A percentile compares a stretch with the other conserved stretches of the same genome.
Conservation (phyloP, 2,888 invertebrate species). For the Aquatica leii region DNA sequence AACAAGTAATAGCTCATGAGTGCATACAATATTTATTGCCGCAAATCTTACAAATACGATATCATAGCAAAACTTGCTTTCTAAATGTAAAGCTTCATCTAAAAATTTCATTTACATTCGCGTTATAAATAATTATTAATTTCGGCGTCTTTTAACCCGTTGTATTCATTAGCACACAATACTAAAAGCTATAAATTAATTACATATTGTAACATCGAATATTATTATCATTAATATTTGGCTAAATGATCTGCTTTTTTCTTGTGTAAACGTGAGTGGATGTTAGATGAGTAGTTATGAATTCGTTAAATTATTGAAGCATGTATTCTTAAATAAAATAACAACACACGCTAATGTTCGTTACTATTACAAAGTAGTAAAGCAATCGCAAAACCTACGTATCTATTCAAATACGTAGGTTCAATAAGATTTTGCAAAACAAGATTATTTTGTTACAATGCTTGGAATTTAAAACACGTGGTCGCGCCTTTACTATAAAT, state of each 20-base stretch:
- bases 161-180: conserved; percentile 46
- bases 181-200: conserved; percentile 45
- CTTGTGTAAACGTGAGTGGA: conserved; percentile 27
- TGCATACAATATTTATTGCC: conserved; percentile 14
- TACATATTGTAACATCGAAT: conserved; percentile 43
- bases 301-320: too few species aligned
- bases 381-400: conserved; percentile 33
- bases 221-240: conserved; percentile 48
- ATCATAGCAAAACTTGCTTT: too few species aligned
- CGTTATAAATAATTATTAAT: conserved; percentile 39
- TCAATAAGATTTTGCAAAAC: conserved; percentile 33
- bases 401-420: conserved; percentile 25
- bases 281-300: conserved; percentile 17
- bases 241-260: conserved; percentile 39
- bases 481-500: conserved; percentile 39
- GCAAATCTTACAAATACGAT: conserved; percentile 4
- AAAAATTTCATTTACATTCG: conserved; percentile 28
- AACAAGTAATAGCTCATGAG: conserved; percentile 23
- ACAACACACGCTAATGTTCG: not conserved
- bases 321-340: not conserved
- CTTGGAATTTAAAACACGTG: conserved; percentile 34
- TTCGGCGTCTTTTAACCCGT: conserved; percentile 33
- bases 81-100: conserved; percentile 28
- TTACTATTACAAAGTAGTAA: conserved; percentile 21
- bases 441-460: conserved; percentile 37